Percentiles rank a stretch among this genome's conserved stretches.
These are phyloP conservation scores for Chymomyza costata DNA, from an alignment of 1,140 invertebrate species.

Conservation along the genomic window DNA sequence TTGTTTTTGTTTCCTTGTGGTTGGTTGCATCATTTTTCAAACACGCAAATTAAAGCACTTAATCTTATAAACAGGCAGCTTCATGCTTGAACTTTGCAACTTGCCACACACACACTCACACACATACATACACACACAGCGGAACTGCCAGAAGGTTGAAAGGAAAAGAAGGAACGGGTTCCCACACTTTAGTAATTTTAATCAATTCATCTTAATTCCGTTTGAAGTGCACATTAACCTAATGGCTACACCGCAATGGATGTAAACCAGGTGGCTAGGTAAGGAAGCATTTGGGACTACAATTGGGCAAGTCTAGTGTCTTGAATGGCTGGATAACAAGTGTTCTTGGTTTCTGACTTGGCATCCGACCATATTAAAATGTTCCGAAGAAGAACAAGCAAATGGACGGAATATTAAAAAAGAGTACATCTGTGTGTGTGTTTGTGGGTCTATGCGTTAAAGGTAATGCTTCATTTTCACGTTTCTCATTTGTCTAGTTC, in stretches of 20 bases:
- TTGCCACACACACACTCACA: constrained; percentile 17
- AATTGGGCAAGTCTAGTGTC: neutral
- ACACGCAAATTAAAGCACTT: constrained; percentile 71
- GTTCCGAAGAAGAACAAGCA: constrained; percentile 20
- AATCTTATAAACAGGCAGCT: too few species aligned
- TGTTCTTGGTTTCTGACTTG: too few species aligned
- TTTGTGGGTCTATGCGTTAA: constrained; percentile 18
- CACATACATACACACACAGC: constrained; percentile 20
- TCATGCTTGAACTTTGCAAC: constrained; percentile 63
- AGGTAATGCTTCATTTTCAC: constrained; percentile 75
- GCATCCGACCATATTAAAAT: constrained; percentile 68
- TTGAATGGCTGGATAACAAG: constrained; percentile 44
- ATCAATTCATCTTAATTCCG: constrained; percentile 75
- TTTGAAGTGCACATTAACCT: constrained; percentile 75
- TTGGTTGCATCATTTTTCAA: constrained; percentile 66
- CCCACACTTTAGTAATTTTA: constrained; percentile 70
- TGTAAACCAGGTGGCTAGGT: neutral
- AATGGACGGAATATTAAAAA: constrained; percentile 21
- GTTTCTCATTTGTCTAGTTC: constrained; percentile 75
- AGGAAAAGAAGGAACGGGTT: too few species aligned
- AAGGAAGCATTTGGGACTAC: constrained; percentile 7
- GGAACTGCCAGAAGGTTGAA: constrained; percentile 22
- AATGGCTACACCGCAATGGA: constrained; percentile 54
- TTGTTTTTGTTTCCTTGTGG: neutral
- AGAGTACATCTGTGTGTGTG: constrained; percentile 12